Evolutionary conservation across 2,113 vertebrate genomes (phyloP).

Genomic region (Suricata suricatta): DNA sequence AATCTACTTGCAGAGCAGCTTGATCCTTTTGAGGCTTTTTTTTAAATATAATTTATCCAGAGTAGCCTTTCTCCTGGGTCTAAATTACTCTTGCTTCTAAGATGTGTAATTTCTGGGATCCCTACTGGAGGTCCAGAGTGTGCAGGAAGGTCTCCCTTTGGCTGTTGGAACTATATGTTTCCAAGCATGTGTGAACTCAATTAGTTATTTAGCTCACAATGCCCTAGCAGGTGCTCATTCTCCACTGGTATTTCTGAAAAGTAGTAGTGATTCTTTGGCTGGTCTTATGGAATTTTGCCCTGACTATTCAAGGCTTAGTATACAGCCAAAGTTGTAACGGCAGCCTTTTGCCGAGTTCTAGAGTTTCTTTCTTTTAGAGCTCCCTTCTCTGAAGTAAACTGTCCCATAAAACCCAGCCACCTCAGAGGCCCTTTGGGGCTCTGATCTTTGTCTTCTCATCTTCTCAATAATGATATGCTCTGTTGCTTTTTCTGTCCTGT

Average conservation of each 20-base stretch:
- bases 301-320: neutral
- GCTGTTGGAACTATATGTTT: neutral
- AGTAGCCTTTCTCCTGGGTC: neutral
- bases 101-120: neutral
- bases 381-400: neutral
- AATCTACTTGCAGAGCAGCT: neutral
- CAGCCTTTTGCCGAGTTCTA: neutral
- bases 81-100: neutral
- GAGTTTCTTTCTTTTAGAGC: neutral
- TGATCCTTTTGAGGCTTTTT: neutral
- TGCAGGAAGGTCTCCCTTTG: neutral
- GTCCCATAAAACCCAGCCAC: neutral
- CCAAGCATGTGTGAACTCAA: neutral
- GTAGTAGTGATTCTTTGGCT: neutral
- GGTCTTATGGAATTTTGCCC: neutral
- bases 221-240: neutral
- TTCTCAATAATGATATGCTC: neutral
- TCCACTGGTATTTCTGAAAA: neutral
- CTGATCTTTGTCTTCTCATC: neutral
- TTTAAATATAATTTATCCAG: neutral
- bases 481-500: neutral
- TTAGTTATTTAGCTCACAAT: neutral
- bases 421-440: neutral
- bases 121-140: neutral
- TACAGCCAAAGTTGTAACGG: neutral